phyloP scores from a whole-genome alignment of 2,888 invertebrate genomes.

The Tholera decimalis region DNA sequence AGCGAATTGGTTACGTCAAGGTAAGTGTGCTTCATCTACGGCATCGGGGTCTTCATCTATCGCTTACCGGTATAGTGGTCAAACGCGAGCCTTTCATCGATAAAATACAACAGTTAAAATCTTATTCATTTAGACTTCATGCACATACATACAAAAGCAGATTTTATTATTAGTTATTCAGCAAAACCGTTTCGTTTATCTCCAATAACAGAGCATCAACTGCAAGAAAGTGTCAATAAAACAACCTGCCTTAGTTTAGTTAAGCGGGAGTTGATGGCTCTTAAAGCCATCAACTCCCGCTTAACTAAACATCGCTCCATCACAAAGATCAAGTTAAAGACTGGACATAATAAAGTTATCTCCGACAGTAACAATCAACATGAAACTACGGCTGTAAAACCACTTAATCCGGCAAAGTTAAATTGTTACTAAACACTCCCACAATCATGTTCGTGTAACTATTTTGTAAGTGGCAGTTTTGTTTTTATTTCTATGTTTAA shows the following conservation, averaged over 20 bases:
- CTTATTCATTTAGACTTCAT: too few species aligned
- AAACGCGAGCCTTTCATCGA: too few species aligned
- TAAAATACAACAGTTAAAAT: too few species aligned
- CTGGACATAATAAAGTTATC: slow-evolving; percentile 56
- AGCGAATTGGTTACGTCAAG: too few species aligned
- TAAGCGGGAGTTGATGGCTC: background rate
- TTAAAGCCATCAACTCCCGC: background rate
- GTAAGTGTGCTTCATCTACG: too few species aligned
- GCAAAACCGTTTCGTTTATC: background rate
- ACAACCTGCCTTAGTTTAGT: slow-evolving; percentile 3
- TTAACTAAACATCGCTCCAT: slow-evolving; percentile 16
- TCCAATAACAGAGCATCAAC: background rate
- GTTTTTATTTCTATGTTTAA: slow-evolving; percentile 29
- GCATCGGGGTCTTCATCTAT: too few species aligned
- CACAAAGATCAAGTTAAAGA: slow-evolving; percentile 51
- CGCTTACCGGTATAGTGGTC: too few species aligned
- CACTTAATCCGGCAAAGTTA: slow-evolving; percentile 66
- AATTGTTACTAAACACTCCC: slow-evolving; percentile 65
- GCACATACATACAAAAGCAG: too few species aligned
- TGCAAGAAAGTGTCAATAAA: slow-evolving; percentile 1
- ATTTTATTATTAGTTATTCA: too few species aligned
- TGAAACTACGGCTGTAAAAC: slow-evolving; percentile 60
- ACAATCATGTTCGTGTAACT: slow-evolving; percentile 43
- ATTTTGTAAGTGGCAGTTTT: slow-evolving; percentile 56
- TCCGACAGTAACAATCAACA: slow-evolving; percentile 61